Evolutionary conservation across 2,113 vertebrate genomes (phyloP).

Genomic region (Aegithalos caudatus): DNA sequence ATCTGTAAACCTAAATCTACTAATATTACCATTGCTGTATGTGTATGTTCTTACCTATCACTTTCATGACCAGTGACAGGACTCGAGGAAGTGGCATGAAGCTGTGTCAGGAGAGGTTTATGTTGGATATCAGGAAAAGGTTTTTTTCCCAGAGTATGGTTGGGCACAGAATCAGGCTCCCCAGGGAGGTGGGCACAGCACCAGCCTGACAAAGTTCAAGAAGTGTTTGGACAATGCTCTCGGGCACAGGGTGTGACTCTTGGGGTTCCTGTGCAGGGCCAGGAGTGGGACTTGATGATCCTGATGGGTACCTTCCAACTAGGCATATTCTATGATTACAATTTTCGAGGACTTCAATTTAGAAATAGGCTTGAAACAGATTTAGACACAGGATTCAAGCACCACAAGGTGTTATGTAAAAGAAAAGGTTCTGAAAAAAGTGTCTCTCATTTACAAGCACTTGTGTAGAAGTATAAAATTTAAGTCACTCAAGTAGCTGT

Average conservation of each 20-base stretch:
- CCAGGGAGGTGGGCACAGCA: neutral
- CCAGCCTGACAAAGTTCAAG: no score
- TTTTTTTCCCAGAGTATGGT: neutral
- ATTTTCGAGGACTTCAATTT: neutral
- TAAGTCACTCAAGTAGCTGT: neutral
- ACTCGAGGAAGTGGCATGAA: neutral
- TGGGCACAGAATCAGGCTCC: neutral
- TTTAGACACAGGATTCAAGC: neutral
- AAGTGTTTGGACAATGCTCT: neutral
- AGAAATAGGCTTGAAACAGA: neutral
- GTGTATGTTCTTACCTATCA: neutral
- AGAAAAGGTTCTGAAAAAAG: neutral
- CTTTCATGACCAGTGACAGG: neutral
- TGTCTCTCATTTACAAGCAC: neutral
- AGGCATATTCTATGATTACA: neutral
- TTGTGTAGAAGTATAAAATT: neutral
- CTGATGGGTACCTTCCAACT: neutral
- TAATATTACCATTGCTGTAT: neutral
- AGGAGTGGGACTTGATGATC: neutral
- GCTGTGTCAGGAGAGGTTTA: neutral
- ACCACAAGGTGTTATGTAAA: neutral
- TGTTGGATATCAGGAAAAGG: neutral
- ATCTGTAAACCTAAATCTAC: neutral
- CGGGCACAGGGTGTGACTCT: fast-evolving
- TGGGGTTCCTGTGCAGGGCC: neutral